Percentiles rank a stretch among this genome's conserved stretches.
Conservation (phyloP, 2,888 invertebrate genomes). For the Mayetiola destructor region DNA sequence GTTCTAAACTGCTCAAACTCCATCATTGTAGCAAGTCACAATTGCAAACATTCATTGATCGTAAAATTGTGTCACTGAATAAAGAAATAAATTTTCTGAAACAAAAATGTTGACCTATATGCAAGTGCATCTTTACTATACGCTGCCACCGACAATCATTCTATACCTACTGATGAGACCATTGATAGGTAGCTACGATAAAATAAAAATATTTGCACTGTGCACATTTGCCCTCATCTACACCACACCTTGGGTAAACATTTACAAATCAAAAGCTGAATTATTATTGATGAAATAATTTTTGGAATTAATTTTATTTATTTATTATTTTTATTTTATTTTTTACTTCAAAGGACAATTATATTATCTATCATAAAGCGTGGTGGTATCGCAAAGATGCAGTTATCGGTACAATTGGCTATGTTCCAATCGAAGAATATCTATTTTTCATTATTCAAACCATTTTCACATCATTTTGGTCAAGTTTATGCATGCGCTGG, state of each 20-base stretch:
- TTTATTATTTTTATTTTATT: too few species aligned
- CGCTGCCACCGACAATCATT: conserved; percentile 7
- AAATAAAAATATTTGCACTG: not conserved
- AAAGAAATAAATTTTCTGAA: too few species aligned
- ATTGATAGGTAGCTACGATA: not conserved
- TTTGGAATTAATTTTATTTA: too few species aligned
- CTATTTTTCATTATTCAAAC: conserved; percentile 10
- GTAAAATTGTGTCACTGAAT: too few species aligned
- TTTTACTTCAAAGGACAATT: conserved; percentile 8
- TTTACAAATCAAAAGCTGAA: not conserved
- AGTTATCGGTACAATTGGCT: conserved; percentile 14
- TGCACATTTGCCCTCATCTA: not conserved
- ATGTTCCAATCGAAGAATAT: conserved; percentile 14
- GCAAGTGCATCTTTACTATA: conserved; percentile 6
- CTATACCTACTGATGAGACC: not conserved
- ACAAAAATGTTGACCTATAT: conserved; percentile 9
- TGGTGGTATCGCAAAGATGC: conserved; percentile 15
- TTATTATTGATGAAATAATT: too few species aligned
- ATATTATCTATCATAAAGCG: conserved; percentile 13
- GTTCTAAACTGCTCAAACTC: too few species aligned
- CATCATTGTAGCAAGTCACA: too few species aligned
- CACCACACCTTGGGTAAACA: not conserved
- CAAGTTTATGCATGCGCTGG: conserved; percentile 5
- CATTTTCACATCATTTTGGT: not conserved
- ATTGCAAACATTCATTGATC: too few species aligned